A percentile compares a stretch with the other conserved stretches of the same genome.
Conservation (phyloP, 2,113 vertebrate genomes). For the Actenoides hombroni region DNA sequence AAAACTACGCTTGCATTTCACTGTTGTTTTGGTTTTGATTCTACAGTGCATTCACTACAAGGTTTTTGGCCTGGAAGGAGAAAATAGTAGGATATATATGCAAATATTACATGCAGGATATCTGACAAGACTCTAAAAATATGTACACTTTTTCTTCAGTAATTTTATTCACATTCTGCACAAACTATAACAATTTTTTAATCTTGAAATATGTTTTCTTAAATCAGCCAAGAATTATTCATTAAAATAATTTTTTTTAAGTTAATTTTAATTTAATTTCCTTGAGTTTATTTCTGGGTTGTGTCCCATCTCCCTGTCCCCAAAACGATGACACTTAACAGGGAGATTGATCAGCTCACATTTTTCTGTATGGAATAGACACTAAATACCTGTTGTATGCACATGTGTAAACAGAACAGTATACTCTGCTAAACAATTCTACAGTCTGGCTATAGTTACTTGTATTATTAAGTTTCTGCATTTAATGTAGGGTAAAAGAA, state of each 20-base stretch:
- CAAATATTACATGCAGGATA: background rate
- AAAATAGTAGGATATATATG: background rate
- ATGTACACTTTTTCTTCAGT: fast-evolving
- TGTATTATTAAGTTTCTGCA: background rate
- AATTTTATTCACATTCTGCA: background rate
- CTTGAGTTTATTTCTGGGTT: background rate
- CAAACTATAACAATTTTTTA: background rate
- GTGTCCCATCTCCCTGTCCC: background rate
- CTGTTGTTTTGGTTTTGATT: background rate
- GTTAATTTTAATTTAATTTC: background rate
- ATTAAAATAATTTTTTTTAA: background rate
- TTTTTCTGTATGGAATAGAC: background rate
- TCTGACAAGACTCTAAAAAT: background rate
- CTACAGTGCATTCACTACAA: background rate
- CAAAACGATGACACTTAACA: background rate
- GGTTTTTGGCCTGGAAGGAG: background rate
- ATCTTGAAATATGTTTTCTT: background rate
- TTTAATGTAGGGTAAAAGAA: background rate
- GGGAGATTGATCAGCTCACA: background rate
- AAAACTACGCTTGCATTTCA: background rate
- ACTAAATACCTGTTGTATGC: background rate
- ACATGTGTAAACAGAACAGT: background rate
- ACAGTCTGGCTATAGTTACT: background rate
- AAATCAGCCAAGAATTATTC: background rate
- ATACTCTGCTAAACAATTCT: background rate